Conservation (phyloP, 2,113 vertebrate species). For the Dermatemys mawii region DNA sequence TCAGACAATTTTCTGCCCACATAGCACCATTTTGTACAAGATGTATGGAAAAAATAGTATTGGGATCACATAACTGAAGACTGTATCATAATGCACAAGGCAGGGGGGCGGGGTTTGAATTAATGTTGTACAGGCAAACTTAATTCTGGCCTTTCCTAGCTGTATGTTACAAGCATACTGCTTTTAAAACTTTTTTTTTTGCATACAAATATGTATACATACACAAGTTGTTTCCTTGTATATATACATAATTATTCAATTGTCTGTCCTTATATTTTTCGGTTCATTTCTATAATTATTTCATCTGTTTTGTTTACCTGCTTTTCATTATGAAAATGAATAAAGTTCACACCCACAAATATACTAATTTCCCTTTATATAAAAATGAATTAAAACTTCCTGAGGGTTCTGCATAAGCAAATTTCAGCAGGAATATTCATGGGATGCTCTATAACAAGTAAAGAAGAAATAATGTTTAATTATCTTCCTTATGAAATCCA, state of each 20-base stretch:
- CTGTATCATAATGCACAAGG: background rate
- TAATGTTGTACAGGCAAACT: conserved; percentile 5
- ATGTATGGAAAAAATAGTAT: background rate
- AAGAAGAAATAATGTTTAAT: conserved; percentile 76
- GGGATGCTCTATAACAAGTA: conserved; percentile 58
- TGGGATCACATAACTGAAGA: rapidly evolving
- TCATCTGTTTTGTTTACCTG: conserved; percentile 48
- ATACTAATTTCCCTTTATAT: conserved; percentile 60
- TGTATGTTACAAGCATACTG: background rate
- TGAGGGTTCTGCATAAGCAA: conserved; percentile 60
- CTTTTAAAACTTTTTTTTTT: background rate
- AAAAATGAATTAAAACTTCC: conserved; percentile 65
- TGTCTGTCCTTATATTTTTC: background rate
- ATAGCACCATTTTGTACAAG: conserved; percentile 38
- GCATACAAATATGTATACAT: background rate
- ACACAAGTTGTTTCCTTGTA: conserved; percentile 16
- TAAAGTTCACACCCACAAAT: conserved; percentile 37
- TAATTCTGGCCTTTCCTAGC: background rate
- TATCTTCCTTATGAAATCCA: conserved; percentile 74
- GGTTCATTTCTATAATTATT: conserved; percentile 17
- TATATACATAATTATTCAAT: background rate
- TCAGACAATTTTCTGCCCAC: conserved; percentile 53
- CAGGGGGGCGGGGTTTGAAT: conserved; percentile 13
- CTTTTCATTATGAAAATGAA: conserved; percentile 33
- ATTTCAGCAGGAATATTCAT: conserved; percentile 66